Evolutionary conservation across 1,140 invertebrate species (phyloP).

Genomic region (Batillaria attramentaria): DNA sequence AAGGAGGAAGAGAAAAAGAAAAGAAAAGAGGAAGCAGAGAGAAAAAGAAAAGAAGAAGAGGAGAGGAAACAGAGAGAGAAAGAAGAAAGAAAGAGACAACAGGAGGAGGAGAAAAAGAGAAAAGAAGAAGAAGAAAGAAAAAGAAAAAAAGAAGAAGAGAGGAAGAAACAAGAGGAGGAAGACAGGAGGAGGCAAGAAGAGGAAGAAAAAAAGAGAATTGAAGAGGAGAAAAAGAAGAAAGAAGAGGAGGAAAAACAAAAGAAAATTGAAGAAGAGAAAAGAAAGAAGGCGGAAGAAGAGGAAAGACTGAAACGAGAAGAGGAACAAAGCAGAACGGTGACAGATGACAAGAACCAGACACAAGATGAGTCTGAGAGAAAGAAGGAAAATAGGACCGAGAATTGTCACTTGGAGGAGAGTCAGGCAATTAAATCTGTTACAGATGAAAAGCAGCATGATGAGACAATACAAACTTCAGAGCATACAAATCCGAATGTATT

Average conservation of each 20-base stretch:
- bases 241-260: constrained; percentile 32
- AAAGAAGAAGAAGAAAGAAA: constrained; percentile 37
- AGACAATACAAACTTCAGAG: too few species aligned
- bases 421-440: too few species aligned
- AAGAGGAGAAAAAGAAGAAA: constrained; percentile 31
- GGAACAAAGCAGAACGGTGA: constrained; percentile 38
- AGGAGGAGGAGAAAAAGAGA: constrained; percentile 25
- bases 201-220: constrained; percentile 15
- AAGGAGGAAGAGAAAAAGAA: constrained; percentile 23
- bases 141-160: constrained; percentile 31
- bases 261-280: constrained; percentile 34
- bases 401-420: too few species aligned
- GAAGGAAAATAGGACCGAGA: constrained; percentile 38
- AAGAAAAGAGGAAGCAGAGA: constrained; percentile 27
- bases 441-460: constrained; percentile 36
- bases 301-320: constrained; percentile 37
- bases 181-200: constrained; percentile 26
- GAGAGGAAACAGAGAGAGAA: constrained; percentile 17
- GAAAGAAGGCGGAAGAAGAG: constrained; percentile 40
- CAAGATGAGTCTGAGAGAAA: constrained; percentile 33
- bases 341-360: constrained; percentile 33
- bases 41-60: constrained; percentile 32
- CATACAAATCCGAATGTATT: constrained; percentile 5
- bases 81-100: constrained; percentile 31
- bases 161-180: constrained; percentile 28